Evolutionary conservation across 2,797 vertebrate genomes (phyloP).

Genomic region (Buphagus erythrorhynchus): DNA sequence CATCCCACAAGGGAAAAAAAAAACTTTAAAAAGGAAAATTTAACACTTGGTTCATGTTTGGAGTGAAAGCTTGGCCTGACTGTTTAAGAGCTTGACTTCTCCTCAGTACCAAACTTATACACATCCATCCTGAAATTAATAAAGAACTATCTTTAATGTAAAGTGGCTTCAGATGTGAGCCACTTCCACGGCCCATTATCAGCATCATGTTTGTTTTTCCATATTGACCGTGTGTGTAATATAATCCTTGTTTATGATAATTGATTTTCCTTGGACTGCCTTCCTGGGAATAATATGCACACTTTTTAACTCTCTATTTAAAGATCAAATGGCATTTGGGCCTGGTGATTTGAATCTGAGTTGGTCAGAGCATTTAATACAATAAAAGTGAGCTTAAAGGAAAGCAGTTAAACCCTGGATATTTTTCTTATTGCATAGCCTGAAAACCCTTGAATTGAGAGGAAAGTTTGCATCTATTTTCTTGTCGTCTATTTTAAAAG

Average conservation of each 20-base stretch:
- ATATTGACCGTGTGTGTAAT: slow-evolving; percentile 62
- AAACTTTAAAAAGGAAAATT: background rate
- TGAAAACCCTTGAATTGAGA: slow-evolving; percentile 74
- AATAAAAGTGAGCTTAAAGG: slow-evolving; percentile 74
- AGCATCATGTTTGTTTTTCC: slow-evolving; percentile 53
- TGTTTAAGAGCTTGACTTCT: background rate
- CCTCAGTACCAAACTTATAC: background rate
- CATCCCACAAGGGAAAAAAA: background rate
- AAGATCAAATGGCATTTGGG: slow-evolving; percentile 77
- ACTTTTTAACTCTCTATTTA: slow-evolving; percentile 71
- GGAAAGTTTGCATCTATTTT: slow-evolving; percentile 80
- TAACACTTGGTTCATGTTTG: background rate
- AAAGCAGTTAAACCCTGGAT: slow-evolving; percentile 77
- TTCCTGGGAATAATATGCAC: slow-evolving; percentile 75
- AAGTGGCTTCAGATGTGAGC: slow-evolving; percentile 19
- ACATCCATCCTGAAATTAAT: background rate
- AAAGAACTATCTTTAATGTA: background rate
- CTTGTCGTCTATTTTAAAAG: slow-evolving; percentile 86
- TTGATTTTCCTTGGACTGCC: slow-evolving; percentile 73
- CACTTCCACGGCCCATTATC: slow-evolving; percentile 11
- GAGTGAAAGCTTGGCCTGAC: background rate
- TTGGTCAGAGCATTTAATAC: slow-evolving; percentile 74
- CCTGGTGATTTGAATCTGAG: slow-evolving; percentile 73
- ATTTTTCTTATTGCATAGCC: slow-evolving; percentile 75
- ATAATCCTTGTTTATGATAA: slow-evolving; percentile 77